Percentiles rank a stretch among this genome's conserved stretches.
Conservation (phyloP, 64 coral and sea anemone genomes). For the Porites lutea region DNA sequence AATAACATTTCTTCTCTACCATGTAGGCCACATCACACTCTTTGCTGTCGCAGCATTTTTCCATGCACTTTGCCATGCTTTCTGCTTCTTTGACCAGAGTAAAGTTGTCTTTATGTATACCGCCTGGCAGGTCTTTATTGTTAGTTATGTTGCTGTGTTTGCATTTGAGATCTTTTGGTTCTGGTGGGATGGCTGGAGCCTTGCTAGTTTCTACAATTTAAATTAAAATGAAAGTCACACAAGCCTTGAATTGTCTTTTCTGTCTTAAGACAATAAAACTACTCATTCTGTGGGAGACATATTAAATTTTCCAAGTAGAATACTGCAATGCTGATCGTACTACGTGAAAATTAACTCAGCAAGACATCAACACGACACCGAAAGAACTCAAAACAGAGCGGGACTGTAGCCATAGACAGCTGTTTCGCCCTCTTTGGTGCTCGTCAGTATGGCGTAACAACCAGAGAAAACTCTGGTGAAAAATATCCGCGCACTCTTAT, state of each 20-base stretch:
- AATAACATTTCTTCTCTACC: conserved; percentile 80
- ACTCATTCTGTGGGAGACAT: neutral
- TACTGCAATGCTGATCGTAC: too few relatives aligned
- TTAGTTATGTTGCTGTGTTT: conserved; percentile 86
- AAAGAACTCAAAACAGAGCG: too few relatives aligned
- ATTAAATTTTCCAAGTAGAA: too few relatives aligned
- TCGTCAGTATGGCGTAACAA: too few relatives aligned
- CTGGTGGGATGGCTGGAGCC: conserved; percentile 57
- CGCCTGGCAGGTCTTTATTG: conserved; percentile 66
- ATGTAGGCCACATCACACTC: conserved; percentile 87
- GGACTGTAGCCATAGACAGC: too few relatives aligned
- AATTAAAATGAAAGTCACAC: neutral
- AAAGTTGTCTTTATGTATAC: conserved; percentile 76
- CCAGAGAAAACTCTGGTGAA: too few relatives aligned
- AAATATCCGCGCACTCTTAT: too few relatives aligned
- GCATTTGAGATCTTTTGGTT: conserved; percentile 79
- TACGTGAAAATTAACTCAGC: too few relatives aligned
- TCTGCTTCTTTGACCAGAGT: conserved; percentile 67
- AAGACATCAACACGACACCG: too few relatives aligned
- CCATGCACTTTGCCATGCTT: conserved; percentile 86
- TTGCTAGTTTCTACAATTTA: neutral
- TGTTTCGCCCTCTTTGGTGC: too few relatives aligned
- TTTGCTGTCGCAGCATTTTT: conserved; percentile 81
- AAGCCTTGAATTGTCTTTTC: neutral
- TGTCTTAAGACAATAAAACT: neutral